Evolutionary conservation across 2,888 invertebrate genomes (phyloP).

Genomic region (Lasiommata megera): DNA sequence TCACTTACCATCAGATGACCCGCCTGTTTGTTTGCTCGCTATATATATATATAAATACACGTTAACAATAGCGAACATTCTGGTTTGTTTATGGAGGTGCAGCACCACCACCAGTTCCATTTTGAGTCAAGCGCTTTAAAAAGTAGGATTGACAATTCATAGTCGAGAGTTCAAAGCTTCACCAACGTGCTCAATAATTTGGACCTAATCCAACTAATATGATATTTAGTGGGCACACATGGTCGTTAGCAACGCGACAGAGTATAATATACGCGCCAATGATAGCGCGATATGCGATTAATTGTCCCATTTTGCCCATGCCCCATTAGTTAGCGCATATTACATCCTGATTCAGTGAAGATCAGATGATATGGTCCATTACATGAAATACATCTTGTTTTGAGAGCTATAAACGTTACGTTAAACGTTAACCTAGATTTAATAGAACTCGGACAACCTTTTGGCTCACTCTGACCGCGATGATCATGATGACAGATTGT

Average conservation of each 20-base stretch:
- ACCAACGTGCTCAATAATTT: neutral
- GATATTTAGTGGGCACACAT: neutral
- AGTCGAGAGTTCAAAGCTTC: neutral
- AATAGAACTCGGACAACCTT: no score
- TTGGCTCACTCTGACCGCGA: no score
- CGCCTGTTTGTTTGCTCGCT: no score
- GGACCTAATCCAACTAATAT: constrained; percentile 3
- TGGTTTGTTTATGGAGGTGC: no score
- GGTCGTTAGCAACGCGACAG: neutral
- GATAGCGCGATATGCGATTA: neutral
- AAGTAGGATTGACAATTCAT: no score
- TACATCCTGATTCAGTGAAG: neutral
- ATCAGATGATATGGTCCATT: neutral
- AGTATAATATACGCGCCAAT: neutral
- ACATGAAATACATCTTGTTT: neutral
- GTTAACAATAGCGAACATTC: no score
- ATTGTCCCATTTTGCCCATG: neutral
- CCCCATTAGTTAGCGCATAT: neutral
- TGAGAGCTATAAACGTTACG: neutral
- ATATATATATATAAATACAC: no score
- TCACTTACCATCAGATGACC: no score
- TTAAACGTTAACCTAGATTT: no score
- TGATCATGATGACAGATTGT: no score
- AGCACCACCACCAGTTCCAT: no score
- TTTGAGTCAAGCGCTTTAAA: no score